Percentiles rank a stretch among this genome's conserved stretches.
Evolutionary conservation across 2,888 invertebrate genomes (phyloP).

Genomic region (Spicauda simplicius): DNA sequence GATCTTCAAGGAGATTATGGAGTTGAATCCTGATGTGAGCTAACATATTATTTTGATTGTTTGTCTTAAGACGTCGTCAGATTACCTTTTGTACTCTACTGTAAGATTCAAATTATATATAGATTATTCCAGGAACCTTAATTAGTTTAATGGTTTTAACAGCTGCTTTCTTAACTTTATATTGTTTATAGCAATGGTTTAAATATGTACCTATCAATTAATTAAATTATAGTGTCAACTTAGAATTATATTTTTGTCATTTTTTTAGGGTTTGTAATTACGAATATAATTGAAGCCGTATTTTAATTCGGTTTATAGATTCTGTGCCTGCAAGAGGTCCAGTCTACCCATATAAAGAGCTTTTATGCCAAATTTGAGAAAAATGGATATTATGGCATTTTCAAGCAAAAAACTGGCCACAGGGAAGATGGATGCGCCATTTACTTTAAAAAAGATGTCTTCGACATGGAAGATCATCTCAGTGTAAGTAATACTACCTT

Average conservation of each 20-base stretch:
- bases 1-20: slow-evolving; percentile 75
- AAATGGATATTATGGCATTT: slow-evolving; percentile 90
- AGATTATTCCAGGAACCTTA: too few species aligned
- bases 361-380: slow-evolving; percentile 84
- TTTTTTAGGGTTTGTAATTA: too few species aligned
- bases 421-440: slow-evolving; percentile 96
- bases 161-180: too few species aligned
- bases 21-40: slow-evolving; percentile 79
- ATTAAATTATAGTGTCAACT: too few species aligned
- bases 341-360: slow-evolving; percentile 88
- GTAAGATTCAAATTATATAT: too few species aligned
- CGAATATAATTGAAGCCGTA: too few species aligned
- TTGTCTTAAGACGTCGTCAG: too few species aligned
- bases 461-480: slow-evolving; percentile 87
- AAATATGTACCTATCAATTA: too few species aligned
- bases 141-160: too few species aligned
- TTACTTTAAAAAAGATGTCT: slow-evolving; percentile 88
- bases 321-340: slow-evolving; percentile 96
- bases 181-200: too few species aligned
- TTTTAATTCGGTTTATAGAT: slow-evolving; percentile 78
- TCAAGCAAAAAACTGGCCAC: slow-evolving; percentile 92
- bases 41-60: neutral
- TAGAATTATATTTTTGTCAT: too few species aligned
- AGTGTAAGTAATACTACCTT: slow-evolving; percentile 85
- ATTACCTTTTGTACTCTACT: too few species aligned